Conservation (phyloP, 2,113 vertebrate species). For the Oxyruncus cristatus region DNA sequence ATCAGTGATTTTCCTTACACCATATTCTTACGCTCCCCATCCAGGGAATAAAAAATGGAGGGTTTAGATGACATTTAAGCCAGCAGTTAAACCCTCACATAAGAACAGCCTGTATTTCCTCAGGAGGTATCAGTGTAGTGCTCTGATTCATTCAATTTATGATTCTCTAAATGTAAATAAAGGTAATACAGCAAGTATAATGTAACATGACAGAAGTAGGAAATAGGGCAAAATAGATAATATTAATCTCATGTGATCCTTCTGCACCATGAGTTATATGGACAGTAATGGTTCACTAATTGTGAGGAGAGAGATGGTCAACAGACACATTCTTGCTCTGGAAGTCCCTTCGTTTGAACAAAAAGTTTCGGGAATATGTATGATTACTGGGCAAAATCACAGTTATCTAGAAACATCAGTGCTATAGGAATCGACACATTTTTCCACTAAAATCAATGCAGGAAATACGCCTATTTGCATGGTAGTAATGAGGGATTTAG, state of each 20-base stretch:
- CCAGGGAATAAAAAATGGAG: background rate
- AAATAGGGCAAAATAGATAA: background rate
- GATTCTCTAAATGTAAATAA: background rate
- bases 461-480: background rate
- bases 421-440: background rate
- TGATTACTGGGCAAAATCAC: background rate
- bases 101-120: background rate
- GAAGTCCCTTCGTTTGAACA: background rate
- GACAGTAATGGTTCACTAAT: background rate
- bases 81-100: background rate
- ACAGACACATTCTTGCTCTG: background rate
- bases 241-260: background rate
- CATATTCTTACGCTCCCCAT: background rate
- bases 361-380: background rate
- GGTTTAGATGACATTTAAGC: background rate
- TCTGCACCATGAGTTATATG: background rate
- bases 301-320: background rate
- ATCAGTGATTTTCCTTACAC: background rate
- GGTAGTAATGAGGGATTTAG: background rate
- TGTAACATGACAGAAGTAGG: background rate
- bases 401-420: background rate
- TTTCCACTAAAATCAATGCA: background rate
- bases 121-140: background rate
- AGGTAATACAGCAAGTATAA: background rate
- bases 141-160: background rate